Percentiles rank a stretch among this genome's conserved stretches.
These are phyloP conservation scores for Pollenia griseotomentosa DNA, from an alignment of 2,888 invertebrate species.

Conservation along the genomic window DNA sequence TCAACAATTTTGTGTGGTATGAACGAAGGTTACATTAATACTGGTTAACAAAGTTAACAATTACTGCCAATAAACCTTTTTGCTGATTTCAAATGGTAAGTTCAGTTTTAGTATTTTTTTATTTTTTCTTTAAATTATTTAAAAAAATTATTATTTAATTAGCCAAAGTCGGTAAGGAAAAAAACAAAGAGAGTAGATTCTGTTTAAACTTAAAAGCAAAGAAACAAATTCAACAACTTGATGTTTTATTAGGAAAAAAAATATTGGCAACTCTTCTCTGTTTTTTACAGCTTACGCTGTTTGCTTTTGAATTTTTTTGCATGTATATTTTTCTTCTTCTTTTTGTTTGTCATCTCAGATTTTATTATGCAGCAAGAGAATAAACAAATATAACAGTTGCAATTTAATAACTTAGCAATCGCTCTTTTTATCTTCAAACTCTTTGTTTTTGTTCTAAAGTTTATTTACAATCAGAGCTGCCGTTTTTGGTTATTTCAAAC, in stretches of 20 bases:
- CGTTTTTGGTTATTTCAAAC: no score
- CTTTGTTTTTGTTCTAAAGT: neutral
- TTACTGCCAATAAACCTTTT: constrained; percentile 68
- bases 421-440: neutral
- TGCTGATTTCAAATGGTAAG: constrained; percentile 45
- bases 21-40: constrained; percentile 76
- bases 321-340: neutral
- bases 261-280: constrained; percentile 34
- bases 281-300: neutral
- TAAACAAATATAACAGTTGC: neutral
- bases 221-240: constrained; percentile 9
- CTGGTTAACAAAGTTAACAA: constrained; percentile 73
- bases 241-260: constrained; percentile 18
- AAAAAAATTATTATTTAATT: constrained; percentile 31
- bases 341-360: constrained; percentile 4
- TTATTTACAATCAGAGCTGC: neutral
- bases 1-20: constrained; percentile 60
- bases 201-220: neutral
- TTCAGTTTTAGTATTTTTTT: constrained; percentile 31
- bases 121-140: neutral
- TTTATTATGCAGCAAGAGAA: neutral
- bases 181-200: constrained; percentile 1
- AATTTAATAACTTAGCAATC: constrained; percentile 7
- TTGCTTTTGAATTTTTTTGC: neutral
- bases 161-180: constrained; percentile 10